Evolutionary conservation across 2,888 invertebrate species (phyloP).

Genomic region (Geotrupes spiniger): DNA sequence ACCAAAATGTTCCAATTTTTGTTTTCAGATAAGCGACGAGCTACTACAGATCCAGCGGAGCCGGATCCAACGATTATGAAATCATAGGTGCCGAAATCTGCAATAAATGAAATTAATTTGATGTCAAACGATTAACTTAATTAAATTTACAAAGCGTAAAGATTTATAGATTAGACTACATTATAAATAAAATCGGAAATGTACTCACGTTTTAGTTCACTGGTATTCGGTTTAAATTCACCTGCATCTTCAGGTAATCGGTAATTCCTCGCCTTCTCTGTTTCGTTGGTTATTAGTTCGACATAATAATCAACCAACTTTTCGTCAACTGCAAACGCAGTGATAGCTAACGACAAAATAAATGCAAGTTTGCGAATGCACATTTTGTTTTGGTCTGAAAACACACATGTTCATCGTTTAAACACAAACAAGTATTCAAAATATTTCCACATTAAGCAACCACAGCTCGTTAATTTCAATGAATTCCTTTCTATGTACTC

Average conservation of each 20-base stretch:
- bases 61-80: conserved; percentile 21
- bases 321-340: background rate
- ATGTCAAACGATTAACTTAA: background rate
- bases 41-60: conserved; percentile 16
- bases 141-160: background rate
- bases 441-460: too few species aligned
- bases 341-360: background rate
- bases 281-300: conserved; percentile 5
- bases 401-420: too few species aligned
- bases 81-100: conserved; percentile 22
- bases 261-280: background rate
- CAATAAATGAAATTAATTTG: conserved; percentile 12
- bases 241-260: background rate
- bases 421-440: too few species aligned
- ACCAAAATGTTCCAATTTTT: conserved; percentile 12
- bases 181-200: too few species aligned
- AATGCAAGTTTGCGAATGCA: background rate
- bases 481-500: too few species aligned
- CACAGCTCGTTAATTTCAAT: too few species aligned
- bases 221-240: background rate
- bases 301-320: background rate
- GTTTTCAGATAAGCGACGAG: conserved; percentile 18
- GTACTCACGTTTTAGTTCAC: too few species aligned
- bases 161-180: background rate
- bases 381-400: too few species aligned